These are phyloP conservation scores for Lordiphosa andalusiaca DNA, from an alignment of 2,888 invertebrate genomes.

Conservation along the genomic window DNA sequence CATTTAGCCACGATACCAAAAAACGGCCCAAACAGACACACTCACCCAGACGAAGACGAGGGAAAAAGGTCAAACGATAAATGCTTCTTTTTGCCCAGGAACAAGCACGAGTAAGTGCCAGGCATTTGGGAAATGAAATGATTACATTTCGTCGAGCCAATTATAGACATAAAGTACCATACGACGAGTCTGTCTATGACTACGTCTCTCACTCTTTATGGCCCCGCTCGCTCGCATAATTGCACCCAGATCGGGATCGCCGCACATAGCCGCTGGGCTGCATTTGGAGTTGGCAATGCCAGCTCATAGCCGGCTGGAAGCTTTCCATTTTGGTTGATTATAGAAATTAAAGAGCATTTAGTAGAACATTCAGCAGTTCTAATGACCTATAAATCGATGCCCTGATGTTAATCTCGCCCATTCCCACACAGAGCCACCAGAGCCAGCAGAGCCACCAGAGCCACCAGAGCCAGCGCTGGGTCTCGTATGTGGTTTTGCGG, in stretches of 20 bases:
- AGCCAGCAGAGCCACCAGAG: too few relatives aligned
- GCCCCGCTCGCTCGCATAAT: conserved; percentile 10
- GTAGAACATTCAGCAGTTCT: conserved; percentile 53
- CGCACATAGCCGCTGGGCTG: conserved; percentile 26
- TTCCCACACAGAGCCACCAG: conserved; percentile 4
- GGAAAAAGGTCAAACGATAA: conserved; percentile 64
- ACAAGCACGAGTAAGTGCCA: conserved; percentile 6
- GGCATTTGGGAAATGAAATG: conserved; percentile 56
- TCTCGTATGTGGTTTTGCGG: conserved; percentile 2
- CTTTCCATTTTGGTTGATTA: conserved; percentile 50
- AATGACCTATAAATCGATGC: conserved; percentile 57
- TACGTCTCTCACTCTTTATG: neutral
- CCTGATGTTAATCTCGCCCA: conserved; percentile 10
- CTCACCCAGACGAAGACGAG: conserved; percentile 16
- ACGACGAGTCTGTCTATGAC: conserved; percentile 18
- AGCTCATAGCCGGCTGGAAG: neutral
- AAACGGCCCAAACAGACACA: conserved; percentile 32
- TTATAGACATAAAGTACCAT: conserved; percentile 35
- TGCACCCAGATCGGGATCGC: conserved; percentile 31
- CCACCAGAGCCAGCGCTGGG: conserved; percentile 9
- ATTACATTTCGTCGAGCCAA: conserved; percentile 42
- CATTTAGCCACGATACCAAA: conserved; percentile 71
- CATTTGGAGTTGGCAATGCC: conserved; percentile 11
- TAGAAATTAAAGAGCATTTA: conserved; percentile 60
- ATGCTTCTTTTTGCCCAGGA: conserved; percentile 6